Evolutionary conservation across 2,888 invertebrate genomes (phyloP).

Genomic region (Yponomeuta evonymella): DNA sequence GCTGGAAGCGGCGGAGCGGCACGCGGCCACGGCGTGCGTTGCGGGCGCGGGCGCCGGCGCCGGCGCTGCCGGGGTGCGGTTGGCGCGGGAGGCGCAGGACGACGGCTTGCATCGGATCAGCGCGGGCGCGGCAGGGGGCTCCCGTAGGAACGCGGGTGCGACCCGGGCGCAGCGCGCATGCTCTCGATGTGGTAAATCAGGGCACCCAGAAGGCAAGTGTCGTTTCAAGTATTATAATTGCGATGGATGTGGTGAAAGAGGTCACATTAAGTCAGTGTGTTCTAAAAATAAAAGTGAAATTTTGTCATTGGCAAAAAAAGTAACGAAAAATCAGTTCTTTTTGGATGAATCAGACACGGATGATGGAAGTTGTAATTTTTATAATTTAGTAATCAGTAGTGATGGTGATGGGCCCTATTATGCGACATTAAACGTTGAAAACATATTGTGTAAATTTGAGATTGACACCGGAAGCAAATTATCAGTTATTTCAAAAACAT

Average conservation of each 20-base stretch:
- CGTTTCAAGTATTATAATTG: conserved; percentile 7
- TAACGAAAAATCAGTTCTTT: conserved; percentile 6
- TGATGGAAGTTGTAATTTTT: conserved; percentile 20
- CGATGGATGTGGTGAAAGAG: conserved; percentile 4
- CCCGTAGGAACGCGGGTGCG: background rate
- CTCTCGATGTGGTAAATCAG: conserved; percentile 6
- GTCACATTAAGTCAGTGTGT: conserved; percentile 6
- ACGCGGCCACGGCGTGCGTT: background rate
- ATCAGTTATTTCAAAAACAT: no score
- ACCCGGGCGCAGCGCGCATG: conserved; percentile 11
- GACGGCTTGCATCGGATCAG: conserved; percentile 14
- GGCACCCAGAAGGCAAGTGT: conserved; percentile 5
- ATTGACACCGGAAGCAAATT: no score
- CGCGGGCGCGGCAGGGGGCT: conserved; percentile 6
- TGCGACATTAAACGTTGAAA: conserved; percentile 17
- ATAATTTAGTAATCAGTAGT: conserved; percentile 19
- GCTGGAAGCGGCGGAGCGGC: conserved; percentile 7
- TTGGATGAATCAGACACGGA: conserved; percentile 15
- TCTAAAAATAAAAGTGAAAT: conserved; percentile 11
- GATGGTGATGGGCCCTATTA: conserved; percentile 21
- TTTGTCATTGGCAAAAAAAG: conserved; percentile 3
- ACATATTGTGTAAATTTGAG: conserved; percentile 2
- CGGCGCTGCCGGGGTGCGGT: background rate
- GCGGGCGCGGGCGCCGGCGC: conserved; percentile 3
- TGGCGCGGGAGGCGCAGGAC: background rate